Base-by-base conservation (phyloP, 1,140 invertebrate genomes). In the Eumaeus atala region DNA sequence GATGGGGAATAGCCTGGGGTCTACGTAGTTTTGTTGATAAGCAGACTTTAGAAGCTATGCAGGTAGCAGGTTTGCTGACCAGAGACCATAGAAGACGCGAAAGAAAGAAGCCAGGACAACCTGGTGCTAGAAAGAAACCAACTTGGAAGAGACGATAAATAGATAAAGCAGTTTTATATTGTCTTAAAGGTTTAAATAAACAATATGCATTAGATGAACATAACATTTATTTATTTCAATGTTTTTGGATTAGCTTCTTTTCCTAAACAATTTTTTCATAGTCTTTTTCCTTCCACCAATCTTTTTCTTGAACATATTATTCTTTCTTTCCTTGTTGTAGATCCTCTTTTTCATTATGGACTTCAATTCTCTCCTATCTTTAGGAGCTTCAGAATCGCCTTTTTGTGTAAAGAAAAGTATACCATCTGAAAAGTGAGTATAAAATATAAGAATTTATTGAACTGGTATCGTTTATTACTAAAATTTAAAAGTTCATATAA, bases 71-170 rank as follows among this genome's bases (percentile, higher is more conserved):
- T 47, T 80, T 99, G 56, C 84, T 99, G 21, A 96, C 94, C 34
- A 88, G 89, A 72, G 98, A 99, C 82, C 89, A 87, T 49, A 90
- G 97, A 54, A 85, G 74, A 33, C 91, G 91, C 61, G 97, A 99
- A 86, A 91, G 98, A 67, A 98, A 98, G 91, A 98, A 99, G 91
- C 93, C 92, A 44, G 98, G 97, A 42, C 96, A 97, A 88, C 91
- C 91, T 75, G 95, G 95, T 70, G 96, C 97, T 33, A 93, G 98
- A 73, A 94, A 92, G 72, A 97, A 96, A 80, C 96, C 92, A 70
- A 97, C 96, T 57, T 99, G 97, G 97, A 95, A 95, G 76, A 96
- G 93, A 74, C 91, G 95, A 89, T 96, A 93, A 91, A 70, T 89
- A 51, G 17, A 18, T 35, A 18, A 48, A 8, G 14, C n/a, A n/a